Evolutionary conservation across 2,888 invertebrate species (phyloP).

Genomic region (Pristionchus maxplancki): DNA sequence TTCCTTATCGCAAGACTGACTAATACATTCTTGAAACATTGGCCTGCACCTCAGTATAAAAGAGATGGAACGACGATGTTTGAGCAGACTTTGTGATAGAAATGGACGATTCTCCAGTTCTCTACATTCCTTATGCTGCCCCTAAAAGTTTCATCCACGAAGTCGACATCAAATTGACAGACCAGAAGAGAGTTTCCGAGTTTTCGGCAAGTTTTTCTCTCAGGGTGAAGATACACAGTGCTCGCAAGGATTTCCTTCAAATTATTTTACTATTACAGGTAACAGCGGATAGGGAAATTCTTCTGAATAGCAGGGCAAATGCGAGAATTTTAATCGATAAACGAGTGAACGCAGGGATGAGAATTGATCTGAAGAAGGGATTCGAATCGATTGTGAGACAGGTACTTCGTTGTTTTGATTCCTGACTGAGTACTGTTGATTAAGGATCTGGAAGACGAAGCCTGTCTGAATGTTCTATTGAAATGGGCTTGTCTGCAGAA

Average conservation of each 20-base stretch:
- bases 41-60: background rate
- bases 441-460: background rate
- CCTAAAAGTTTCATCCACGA: background rate
- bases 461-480: conserved; percentile 11
- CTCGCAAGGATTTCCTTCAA: no score
- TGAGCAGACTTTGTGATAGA: background rate
- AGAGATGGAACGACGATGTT: background rate
- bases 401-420: no score
- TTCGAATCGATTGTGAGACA: conserved; percentile 14
- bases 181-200: background rate
- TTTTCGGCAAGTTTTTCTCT: background rate
- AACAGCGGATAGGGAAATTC: background rate
- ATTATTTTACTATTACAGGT: background rate
- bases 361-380: conserved; percentile 29
- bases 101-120: background rate
- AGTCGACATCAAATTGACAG: background rate
- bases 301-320: background rate
- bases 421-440: no score
- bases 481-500: conserved; percentile 22
- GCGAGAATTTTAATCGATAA: conserved; percentile 1
- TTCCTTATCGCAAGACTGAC: conserved; percentile 3
- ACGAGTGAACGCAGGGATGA: background rate
- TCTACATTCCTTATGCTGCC: background rate
- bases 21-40: background rate
- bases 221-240: no score